Conservation (phyloP, 2,888 invertebrate species). For the Nebria salina region DNA sequence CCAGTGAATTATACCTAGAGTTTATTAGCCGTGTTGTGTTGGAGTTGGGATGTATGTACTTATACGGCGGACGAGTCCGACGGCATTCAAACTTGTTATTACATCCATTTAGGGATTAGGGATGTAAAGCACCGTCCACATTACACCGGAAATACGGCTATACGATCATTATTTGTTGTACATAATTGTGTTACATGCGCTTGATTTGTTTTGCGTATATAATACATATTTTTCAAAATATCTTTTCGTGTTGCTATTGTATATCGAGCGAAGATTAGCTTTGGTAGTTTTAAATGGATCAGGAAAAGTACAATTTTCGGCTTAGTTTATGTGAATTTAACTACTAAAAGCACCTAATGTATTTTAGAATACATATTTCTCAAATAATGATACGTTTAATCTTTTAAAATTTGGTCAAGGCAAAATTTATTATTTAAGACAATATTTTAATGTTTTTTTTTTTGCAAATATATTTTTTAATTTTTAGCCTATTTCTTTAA, state of each 20-base stretch:
- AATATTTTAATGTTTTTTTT: too few relatives aligned
- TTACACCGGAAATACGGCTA: constrained; percentile 13
- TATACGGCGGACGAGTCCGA: background rate
- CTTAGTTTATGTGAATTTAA: background rate
- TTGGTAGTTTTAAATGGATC: background rate
- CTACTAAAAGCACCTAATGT: too few relatives aligned
- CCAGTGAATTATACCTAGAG: background rate
- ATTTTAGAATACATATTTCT: background rate
- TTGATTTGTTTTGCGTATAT: constrained; percentile 10
- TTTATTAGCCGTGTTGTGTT: constrained; percentile 3
- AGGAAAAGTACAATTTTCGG: background rate
- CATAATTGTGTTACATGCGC: constrained; percentile 9
- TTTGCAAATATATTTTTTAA: too few relatives aligned
- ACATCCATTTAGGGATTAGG: constrained; percentile 14
- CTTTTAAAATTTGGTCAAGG: too few relatives aligned
- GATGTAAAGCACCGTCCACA: background rate
- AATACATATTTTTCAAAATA: constrained; percentile 4
- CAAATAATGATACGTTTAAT: too few relatives aligned
- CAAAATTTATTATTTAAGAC: too few relatives aligned
- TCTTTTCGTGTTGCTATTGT: background rate
- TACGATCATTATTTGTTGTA: background rate
- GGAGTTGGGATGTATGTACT: background rate
- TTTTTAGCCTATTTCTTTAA: too few relatives aligned
- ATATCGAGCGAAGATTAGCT: background rate
- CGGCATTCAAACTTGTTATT: constrained; percentile 8